Conservation (phyloP, 2,888 invertebrate species). For the Microchrysa polita region DNA sequence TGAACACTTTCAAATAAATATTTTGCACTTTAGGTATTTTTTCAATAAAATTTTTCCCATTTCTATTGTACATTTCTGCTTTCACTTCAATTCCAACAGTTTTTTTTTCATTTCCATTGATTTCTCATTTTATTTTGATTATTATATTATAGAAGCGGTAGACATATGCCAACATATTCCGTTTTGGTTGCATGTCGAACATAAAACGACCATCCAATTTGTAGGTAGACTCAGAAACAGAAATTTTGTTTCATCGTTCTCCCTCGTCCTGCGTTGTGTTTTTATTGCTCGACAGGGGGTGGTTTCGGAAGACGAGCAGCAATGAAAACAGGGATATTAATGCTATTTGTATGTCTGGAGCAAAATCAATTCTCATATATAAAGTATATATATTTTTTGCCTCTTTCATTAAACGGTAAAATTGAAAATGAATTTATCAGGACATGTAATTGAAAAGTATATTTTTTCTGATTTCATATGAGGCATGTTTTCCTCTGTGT, state of each 20-base stretch:
- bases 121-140: slow-evolving; percentile 36
- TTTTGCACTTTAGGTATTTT: neutral
- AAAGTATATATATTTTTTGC: slow-evolving; percentile 22
- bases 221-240: slow-evolving; percentile 6
- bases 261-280: neutral
- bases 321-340: slow-evolving; percentile 30
- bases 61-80: neutral
- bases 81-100: slow-evolving; percentile 2
- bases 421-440: slow-evolving; percentile 49
- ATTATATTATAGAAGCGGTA: slow-evolving; percentile 41
- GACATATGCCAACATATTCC: slow-evolving; percentile 42
- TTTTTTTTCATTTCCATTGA: slow-evolving; percentile 3
- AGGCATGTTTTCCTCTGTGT: neutral
- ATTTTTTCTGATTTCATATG: slow-evolving; percentile 38
- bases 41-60: neutral
- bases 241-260: slow-evolving; percentile 5
- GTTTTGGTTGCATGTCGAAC: slow-evolving; percentile 34
- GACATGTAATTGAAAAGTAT: slow-evolving; percentile 50
- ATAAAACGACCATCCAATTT: slow-evolving; percentile 40
- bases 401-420: slow-evolving; percentile 46
- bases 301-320: slow-evolving; percentile 25
- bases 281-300: slow-evolving; percentile 14
- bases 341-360: slow-evolving; percentile 25
- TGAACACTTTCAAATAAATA: no score
- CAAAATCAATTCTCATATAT: slow-evolving; percentile 46